These are phyloP conservation scores for Rhynchopsitta pachyrhyncha DNA, from an alignment of 2,113 vertebrate genomes.

Conservation along the genomic window DNA sequence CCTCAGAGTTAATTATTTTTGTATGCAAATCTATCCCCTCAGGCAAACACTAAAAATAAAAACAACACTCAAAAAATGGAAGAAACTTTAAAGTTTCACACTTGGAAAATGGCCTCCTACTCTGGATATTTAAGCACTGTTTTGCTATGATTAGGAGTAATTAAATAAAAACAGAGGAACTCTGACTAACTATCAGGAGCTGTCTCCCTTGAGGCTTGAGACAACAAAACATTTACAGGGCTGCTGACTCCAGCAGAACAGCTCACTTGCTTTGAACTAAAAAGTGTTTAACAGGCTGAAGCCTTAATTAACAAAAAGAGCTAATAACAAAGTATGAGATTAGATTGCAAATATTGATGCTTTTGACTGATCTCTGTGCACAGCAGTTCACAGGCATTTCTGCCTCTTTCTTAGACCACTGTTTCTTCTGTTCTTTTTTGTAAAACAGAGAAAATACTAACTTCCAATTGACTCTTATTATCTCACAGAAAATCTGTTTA, in stretches of 20 bases:
- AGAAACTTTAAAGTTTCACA: background rate
- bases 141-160: background rate
- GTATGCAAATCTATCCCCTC: background rate
- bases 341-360: background rate
- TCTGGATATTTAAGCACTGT: background rate
- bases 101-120: background rate
- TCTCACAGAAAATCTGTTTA: background rate
- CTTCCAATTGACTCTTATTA: background rate
- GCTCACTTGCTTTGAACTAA: background rate
- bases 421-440: background rate
- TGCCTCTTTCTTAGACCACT: background rate
- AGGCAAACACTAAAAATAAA: background rate
- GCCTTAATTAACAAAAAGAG: background rate
- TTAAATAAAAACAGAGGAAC: background rate
- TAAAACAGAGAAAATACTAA: background rate
- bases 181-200: background rate
- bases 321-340: background rate
- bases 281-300: background rate
- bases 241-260: background rate
- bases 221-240: background rate
- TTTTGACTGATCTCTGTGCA: background rate
- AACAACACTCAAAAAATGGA: background rate
- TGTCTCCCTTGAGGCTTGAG: background rate
- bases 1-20: background rate
- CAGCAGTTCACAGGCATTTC: background rate